Evolutionary conservation across 2,888 invertebrate genomes (phyloP).

Genomic region (Hylaea fasciaria): DNA sequence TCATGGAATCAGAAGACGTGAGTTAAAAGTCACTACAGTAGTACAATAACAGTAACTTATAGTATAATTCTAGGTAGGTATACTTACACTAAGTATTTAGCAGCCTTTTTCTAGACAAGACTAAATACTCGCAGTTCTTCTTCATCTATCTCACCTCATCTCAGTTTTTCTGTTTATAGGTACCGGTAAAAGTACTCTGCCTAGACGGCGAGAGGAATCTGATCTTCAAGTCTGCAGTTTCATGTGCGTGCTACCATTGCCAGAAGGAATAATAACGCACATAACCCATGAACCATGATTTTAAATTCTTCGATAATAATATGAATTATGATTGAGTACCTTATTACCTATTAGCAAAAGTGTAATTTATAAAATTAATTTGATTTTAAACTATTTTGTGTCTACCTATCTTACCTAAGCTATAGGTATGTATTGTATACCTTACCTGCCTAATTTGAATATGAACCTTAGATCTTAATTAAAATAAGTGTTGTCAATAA

Average conservation of each 20-base stretch:
- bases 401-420: too few species aligned
- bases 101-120: not conserved
- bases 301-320: not conserved
- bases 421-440: too few species aligned
- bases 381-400: not conserved
- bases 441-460: too few species aligned
- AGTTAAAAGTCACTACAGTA: too few species aligned
- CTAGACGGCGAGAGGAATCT: slow-evolving; percentile 91
- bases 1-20: slow-evolving; percentile 94
- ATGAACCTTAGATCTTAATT: too few species aligned
- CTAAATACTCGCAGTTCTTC: not conserved
- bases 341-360: slow-evolving; percentile 28
- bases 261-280: slow-evolving; percentile 87
- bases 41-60: too few species aligned
- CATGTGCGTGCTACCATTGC: slow-evolving; percentile 94
- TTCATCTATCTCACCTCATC: not conserved
- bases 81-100: not conserved
- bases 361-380: slow-evolving; percentile 56
- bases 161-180: slow-evolving; percentile 75
- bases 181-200: slow-evolving; percentile 91
- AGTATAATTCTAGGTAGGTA: not conserved
- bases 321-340: not conserved
- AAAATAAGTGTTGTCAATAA: too few species aligned
- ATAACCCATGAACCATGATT: not conserved
- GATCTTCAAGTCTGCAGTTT: slow-evolving; percentile 92